Evolutionary conservation across 1,140 invertebrate species (phyloP).

Genomic region (Pseudomyrmex pallidus): DNA sequence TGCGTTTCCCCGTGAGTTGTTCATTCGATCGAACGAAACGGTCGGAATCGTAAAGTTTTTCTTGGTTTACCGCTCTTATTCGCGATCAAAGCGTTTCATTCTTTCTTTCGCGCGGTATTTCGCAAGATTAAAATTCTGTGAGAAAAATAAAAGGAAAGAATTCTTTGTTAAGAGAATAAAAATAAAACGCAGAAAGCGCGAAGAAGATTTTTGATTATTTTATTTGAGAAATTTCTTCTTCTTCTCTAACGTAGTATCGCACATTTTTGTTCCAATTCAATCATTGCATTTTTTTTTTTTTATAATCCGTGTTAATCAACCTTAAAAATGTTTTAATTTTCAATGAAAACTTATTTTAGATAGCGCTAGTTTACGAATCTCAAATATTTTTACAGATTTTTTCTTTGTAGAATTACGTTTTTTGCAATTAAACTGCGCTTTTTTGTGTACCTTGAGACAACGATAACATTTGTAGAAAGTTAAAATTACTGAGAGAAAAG

Average conservation of each 20-base stretch:
- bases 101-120: neutral
- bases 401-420: neutral
- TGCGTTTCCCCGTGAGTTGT: neutral
- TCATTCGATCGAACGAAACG: neutral
- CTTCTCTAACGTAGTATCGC: neutral
- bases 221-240: neutral
- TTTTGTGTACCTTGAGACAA: neutral
- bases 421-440: neutral
- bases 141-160: neutral
- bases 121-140: conserved; percentile 38
- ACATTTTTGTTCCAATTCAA: neutral
- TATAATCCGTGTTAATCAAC: neutral
- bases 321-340: neutral
- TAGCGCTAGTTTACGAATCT: too few relatives aligned
- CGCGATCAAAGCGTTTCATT: conserved; percentile 19
- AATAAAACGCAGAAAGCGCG: neutral
- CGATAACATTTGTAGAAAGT: neutral
- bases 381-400: neutral
- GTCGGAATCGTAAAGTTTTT: conserved; percentile 19
- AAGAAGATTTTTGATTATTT: conserved; percentile 1
- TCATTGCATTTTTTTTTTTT: neutral
- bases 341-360: neutral
- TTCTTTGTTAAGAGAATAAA: conserved; percentile 8
- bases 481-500: neutral
- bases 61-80: conserved; percentile 19